Evolutionary conservation across 1,140 invertebrate species (phyloP).

Genomic region (Pomacea maculata): DNA sequence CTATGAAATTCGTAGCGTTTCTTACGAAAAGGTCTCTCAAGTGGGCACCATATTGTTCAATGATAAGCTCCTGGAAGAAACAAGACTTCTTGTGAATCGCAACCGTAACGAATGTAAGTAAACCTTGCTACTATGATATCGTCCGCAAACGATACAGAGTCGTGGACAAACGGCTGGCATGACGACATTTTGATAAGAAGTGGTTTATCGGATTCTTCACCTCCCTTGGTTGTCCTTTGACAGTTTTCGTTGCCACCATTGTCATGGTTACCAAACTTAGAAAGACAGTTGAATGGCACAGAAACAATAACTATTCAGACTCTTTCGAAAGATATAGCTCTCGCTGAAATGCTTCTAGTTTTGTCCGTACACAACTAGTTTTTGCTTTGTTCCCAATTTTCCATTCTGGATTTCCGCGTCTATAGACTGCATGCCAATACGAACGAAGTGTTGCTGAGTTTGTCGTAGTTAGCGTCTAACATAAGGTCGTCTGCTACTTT

Average conservation of each 20-base stretch:
- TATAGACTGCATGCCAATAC: not conserved
- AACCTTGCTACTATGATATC: too few species aligned
- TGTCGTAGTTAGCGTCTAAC: not conserved
- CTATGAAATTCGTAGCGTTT: too few species aligned
- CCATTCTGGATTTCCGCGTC: not conserved
- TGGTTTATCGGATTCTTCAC: slow-evolving; percentile 1
- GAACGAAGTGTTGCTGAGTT: not conserved
- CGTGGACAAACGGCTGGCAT: too few species aligned
- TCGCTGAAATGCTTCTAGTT: slow-evolving; percentile 8
- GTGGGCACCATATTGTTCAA: too few species aligned
- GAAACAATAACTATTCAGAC: not conserved
- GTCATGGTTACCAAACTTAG: slow-evolving; percentile 1
- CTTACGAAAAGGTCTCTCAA: too few species aligned
- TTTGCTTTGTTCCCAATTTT: not conserved
- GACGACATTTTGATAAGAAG: too few species aligned
- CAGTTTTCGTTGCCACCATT: slow-evolving; percentile 5
- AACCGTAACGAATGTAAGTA: too few species aligned
- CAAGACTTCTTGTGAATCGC: too few species aligned
- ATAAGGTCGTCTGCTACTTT: slow-evolving; percentile 2
- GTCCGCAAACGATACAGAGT: too few species aligned
- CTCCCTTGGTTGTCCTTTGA: slow-evolving; percentile 1
- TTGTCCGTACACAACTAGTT: slow-evolving; percentile 4
- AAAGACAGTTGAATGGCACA: slow-evolving; percentile 1
- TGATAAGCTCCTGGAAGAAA: too few species aligned
- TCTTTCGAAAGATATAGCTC: not conserved